Base-by-base conservation (phyloP, 23 tunicate species). In the Trididemnum nubilum region DNA sequence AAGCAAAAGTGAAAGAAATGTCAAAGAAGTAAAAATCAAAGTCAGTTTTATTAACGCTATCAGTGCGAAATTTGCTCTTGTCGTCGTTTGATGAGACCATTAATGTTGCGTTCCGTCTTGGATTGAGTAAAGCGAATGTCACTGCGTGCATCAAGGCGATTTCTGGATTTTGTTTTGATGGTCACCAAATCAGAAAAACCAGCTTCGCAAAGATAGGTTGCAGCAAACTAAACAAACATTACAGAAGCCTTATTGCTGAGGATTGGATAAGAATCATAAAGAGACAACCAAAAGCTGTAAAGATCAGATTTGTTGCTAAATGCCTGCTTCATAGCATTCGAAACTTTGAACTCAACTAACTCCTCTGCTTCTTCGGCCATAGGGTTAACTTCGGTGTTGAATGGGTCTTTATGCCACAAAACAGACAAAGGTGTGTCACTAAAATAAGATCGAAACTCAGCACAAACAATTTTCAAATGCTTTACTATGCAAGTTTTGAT, bases 331-430 rank as follows among this genome's bases (percentile, higher is more conserved):
- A 80, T 36, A 30, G 74, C 84, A 64, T 80, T 80, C 54, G 74
- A 80, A 80, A 64, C 84, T 80, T 80, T 80, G 37, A 80, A 64
- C 73, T 80, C 84, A 22, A 75, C 51, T 65, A 80, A 52, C 73
- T 80, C 74, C 84, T 77, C 82, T 64, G 84, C 84, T 80, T 80
- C 74, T 80, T 80, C 84, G 25, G 73, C 84, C 19, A 33, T 80
- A 64, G 84, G 84, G 51, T 64, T 34, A 36, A 80, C 58, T 64
- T 80, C 75, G 36, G 57, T 64, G 84, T 63, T 36, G 75, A 80
- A 80, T n/a, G 84, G 75, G 22, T 80, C 57, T 80, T 36, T 64
- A 54, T 64, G 26, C 73, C 84, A 80, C 23, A 54, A 38, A 80
- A 80, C 73, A 35, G 23, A 27, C 73, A 80, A 36, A 12, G 84